A percentile compares a stretch with the other conserved stretches of the same genome.
phyloP scores from a whole-genome alignment of 1,140 invertebrate genomes.

The Chlorops oryzae region DNA sequence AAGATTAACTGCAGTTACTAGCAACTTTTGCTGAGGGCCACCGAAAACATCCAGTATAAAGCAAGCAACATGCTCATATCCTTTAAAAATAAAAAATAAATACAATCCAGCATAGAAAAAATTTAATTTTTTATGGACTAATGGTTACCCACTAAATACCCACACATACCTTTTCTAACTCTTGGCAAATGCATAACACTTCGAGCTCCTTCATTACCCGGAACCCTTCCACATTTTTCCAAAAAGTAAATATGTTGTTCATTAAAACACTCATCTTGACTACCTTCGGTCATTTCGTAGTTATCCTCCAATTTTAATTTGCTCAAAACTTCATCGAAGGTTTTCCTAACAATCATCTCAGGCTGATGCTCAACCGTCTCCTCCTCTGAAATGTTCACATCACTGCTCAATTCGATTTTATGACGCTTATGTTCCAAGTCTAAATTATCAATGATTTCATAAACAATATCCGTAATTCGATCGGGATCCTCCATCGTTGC shows the following conservation, averaged over 20 bases:
- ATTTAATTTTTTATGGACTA: too few relatives aligned
- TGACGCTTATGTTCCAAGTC: constrained; percentile 26
- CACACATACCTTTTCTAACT: constrained; percentile 6
- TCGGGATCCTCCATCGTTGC: constrained; percentile 12
- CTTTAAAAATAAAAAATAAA: constrained; percentile 1
- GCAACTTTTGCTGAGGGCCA: constrained; percentile 21
- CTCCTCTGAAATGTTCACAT: background rate
- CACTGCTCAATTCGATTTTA: background rate
- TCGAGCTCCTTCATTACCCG: background rate
- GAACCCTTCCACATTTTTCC: constrained; percentile 24
- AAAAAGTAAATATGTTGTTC: constrained; percentile 33
- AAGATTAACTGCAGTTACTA: constrained; percentile 31
- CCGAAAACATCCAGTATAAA: constrained; percentile 30
- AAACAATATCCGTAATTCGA: constrained; percentile 23
- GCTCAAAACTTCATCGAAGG: constrained; percentile 23
- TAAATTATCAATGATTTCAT: constrained; percentile 34
- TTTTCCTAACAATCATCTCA: constrained; percentile 12
- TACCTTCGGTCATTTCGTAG: constrained; percentile 22
- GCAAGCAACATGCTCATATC: constrained; percentile 18
- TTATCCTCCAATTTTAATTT: constrained; percentile 32
- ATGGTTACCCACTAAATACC: too few relatives aligned
- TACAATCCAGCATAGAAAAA: background rate
- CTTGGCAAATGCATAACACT: constrained; percentile 27
- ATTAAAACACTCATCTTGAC: constrained; percentile 30
- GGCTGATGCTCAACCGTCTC: background rate